A percentile compares a stretch with the other conserved stretches of the same genome.
Evolutionary conservation across 2,888 invertebrate genomes (phyloP).

Genomic region (Ectemnius lituratus): DNA sequence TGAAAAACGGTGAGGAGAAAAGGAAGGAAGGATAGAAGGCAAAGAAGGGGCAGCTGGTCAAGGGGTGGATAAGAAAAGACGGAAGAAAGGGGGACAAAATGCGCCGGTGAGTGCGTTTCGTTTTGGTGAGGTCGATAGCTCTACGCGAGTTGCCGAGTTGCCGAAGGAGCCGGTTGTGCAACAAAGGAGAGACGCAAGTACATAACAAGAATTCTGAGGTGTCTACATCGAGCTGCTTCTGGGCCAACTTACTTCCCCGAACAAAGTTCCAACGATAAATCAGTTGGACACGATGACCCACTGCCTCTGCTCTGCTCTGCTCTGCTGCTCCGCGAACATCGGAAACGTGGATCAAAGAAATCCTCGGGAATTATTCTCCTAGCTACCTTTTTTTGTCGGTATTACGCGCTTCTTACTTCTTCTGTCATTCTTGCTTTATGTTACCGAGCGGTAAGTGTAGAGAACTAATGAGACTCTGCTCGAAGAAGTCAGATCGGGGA

Average conservation of each 20-base stretch:
- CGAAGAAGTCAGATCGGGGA: too few species aligned
- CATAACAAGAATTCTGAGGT: slow-evolving; percentile 53
- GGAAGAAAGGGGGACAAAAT: slow-evolving; percentile 32
- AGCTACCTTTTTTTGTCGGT: too few species aligned
- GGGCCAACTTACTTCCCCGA: slow-evolving; percentile 38
- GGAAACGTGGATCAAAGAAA: too few species aligned
- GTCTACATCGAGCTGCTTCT: slow-evolving; percentile 35
- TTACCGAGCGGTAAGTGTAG: too few species aligned
- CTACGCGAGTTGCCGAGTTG: slow-evolving; percentile 46
- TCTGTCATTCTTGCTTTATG: too few species aligned
- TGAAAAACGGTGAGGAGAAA: slow-evolving; percentile 16
- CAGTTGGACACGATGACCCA: slow-evolving; percentile 1
- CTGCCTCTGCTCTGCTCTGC: background rate
- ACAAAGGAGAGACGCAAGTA: slow-evolving; percentile 58
- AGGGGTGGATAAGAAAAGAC: slow-evolving; percentile 18
- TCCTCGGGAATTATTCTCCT: too few species aligned
- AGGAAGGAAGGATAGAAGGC: background rate
- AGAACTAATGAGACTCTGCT: too few species aligned
- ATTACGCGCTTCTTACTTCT: too few species aligned
- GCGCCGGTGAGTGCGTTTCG: slow-evolving; percentile 14
- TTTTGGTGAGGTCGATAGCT: slow-evolving; percentile 63
- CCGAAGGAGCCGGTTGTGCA: slow-evolving; percentile 61
- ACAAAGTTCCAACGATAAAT: slow-evolving; percentile 29
- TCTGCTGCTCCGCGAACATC: background rate
- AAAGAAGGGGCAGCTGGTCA: background rate